These are phyloP conservation scores for Netelia fuscicornis DNA, from an alignment of 2,888 invertebrate species.

Conservation along the genomic window DNA sequence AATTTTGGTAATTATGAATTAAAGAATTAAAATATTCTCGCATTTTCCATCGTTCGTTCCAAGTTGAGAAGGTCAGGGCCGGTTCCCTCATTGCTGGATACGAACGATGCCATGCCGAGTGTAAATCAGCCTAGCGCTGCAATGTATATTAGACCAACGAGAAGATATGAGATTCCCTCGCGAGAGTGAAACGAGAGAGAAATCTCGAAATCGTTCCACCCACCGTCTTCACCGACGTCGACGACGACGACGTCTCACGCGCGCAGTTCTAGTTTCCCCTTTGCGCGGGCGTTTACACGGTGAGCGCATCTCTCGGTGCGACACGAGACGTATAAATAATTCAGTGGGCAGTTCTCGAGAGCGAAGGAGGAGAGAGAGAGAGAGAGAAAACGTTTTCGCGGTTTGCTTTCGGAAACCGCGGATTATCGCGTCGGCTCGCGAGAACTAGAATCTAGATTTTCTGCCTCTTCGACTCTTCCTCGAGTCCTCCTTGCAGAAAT, in stretches of 20 bases:
- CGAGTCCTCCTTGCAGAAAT: conserved; percentile 41
- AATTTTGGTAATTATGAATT: conserved; percentile 26
- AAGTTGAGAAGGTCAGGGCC: conserved; percentile 70
- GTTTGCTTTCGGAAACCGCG: conserved; percentile 70
- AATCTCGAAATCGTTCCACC: conserved; percentile 66
- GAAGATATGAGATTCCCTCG: conserved; percentile 41
- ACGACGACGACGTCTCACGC: conserved; percentile 29
- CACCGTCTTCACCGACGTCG: conserved; percentile 60
- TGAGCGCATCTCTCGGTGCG: conserved; percentile 62
- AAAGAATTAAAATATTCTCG: conserved; percentile 56
- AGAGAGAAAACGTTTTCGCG: conserved; percentile 29
- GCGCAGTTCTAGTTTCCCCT: conserved; percentile 16
- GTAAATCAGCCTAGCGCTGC: conserved; percentile 66
- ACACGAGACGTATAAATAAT: conserved; percentile 73
- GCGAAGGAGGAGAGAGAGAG: conserved; percentile 24
- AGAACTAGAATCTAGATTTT: conserved; percentile 65
- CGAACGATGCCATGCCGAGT: conserved; percentile 60
- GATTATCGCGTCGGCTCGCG: conserved; percentile 71
- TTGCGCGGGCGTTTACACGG: conserved; percentile 50
- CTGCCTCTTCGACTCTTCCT: conserved; percentile 38
- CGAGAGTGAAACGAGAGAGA: conserved; percentile 49
- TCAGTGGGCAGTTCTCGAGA: conserved; percentile 47
- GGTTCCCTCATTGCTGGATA: conserved; percentile 23
- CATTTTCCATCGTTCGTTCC: conserved; percentile 38
- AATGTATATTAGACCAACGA: conserved; percentile 42